Evolutionary conservation across 2,113 vertebrate genomes (phyloP).

Genomic region (Thinocorus orbignyianus): DNA sequence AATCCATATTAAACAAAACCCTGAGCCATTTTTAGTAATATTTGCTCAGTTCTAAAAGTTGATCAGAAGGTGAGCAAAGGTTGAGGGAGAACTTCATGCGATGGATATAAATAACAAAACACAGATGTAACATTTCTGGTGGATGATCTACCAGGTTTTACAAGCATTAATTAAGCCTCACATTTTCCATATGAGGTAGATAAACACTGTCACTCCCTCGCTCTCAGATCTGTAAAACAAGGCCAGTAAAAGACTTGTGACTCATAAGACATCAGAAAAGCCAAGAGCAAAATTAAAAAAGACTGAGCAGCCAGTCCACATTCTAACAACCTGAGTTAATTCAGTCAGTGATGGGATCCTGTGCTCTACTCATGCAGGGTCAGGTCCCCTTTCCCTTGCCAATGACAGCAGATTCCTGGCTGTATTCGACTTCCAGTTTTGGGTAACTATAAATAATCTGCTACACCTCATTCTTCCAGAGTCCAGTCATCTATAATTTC

Average conservation of each 20-base stretch:
- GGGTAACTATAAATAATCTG: slow-evolving; percentile 30
- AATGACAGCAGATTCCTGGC: slow-evolving; percentile 11
- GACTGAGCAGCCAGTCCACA: neutral
- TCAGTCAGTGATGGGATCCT: neutral
- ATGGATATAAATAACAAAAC: neutral
- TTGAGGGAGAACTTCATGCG: neutral
- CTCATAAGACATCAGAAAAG: slow-evolving; percentile 31
- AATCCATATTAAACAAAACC: neutral
- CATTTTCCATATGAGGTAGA: slow-evolving; percentile 34
- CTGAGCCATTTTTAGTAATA: neutral
- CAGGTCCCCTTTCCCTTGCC: neutral
- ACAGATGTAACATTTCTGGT: slow-evolving; percentile 26
- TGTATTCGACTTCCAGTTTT: slow-evolving; percentile 20
- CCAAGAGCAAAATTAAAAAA: slow-evolving; percentile 36
- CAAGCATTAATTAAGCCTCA: slow-evolving; percentile 36
- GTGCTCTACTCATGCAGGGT: neutral
- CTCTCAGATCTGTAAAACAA: slow-evolving; percentile 19
- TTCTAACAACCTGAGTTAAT: neutral
- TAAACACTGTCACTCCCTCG: slow-evolving; percentile 23
- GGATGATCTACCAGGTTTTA: slow-evolving; percentile 17
- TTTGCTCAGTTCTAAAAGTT: neutral
- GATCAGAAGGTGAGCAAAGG: slow-evolving; percentile 17
- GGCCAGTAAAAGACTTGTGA: slow-evolving; percentile 8
- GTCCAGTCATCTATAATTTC: slow-evolving; percentile 6
- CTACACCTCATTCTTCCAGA: neutral